phyloP scores from a whole-genome alignment of 2,113 vertebrate genomes.

The Willisornis vidua region DNA sequence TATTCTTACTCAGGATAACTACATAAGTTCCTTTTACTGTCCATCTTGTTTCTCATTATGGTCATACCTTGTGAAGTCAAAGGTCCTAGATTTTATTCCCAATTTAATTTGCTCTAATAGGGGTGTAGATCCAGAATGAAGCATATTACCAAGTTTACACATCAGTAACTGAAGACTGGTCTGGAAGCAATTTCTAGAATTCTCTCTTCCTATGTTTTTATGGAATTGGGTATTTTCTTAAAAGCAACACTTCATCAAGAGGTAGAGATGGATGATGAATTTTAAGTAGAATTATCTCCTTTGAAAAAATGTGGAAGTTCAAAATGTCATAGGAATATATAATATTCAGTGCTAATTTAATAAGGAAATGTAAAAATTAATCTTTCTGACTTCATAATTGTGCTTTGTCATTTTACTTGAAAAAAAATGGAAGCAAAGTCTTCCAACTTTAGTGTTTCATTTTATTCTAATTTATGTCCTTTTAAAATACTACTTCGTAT shows the following conservation, averaged over 20 bases:
- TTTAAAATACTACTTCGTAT: not conserved
- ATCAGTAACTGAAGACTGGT: not conserved
- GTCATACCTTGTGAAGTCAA: not conserved
- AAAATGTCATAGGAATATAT: not conserved
- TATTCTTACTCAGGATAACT: not conserved
- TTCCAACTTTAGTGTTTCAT: not conserved
- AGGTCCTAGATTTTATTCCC: not conserved
- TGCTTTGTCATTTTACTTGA: not conserved
- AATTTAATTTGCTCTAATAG: not conserved
- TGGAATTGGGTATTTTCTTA: not conserved
- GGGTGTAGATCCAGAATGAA: not conserved
- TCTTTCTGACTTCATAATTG: not conserved
- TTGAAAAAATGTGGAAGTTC: not conserved
- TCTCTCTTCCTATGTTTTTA: not conserved
- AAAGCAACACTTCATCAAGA: not conserved
- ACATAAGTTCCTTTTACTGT: not conserved
- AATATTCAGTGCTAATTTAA: not conserved
- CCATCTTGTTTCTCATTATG: not conserved
- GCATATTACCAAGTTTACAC: constrained; percentile 7
- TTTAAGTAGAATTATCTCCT: not conserved
- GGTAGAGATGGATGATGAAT: not conserved
- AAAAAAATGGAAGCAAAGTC: not conserved
- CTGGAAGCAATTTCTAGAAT: not conserved
- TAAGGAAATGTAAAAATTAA: not conserved
- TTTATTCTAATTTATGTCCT: not conserved